Evolutionary conservation across 2,113 vertebrate species (phyloP).

Genomic region (Psephotus haematonotus): DNA sequence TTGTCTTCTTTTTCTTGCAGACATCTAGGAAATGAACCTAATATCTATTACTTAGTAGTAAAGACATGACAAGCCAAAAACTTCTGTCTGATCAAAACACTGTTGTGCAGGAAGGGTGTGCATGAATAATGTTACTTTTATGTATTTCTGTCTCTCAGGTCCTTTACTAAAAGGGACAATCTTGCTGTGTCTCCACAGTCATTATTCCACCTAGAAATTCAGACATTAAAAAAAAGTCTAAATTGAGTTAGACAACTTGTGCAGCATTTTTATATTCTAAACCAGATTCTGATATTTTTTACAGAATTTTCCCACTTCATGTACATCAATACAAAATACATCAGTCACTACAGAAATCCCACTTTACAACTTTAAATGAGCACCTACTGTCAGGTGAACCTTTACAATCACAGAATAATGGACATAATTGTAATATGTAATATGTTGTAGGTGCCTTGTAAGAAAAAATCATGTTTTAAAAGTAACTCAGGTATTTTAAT

Average conservation of each 20-base stretch:
- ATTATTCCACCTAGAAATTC: not conserved
- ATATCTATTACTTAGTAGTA: not conserved
- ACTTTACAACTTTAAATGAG: not conserved
- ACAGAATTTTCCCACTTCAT: not conserved
- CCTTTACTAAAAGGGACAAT: not conserved
- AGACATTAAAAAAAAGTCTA: not conserved
- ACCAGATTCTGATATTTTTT: not conserved
- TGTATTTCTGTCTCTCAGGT: not conserved
- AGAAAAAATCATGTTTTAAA: not conserved
- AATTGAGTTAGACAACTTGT: not conserved
- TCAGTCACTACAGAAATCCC: not conserved
- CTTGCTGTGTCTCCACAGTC: not conserved
- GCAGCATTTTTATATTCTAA: not conserved
- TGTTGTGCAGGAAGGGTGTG: not conserved
- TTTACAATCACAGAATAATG: not conserved
- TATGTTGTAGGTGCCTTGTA: not conserved
- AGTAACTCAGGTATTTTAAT: not conserved
- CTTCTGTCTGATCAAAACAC: not conserved
- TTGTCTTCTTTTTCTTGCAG: not conserved
- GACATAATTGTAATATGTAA: not conserved
- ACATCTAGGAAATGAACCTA: not conserved
- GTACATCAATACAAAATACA: not conserved
- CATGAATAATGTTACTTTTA: not conserved
- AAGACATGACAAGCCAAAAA: not conserved
- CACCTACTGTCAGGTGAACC: not conserved